Evolutionary conservation across 2,113 vertebrate species (phyloP), one percentile per base, ranked within the genome.

Genomic region (Sinosuthora webbiana): DNA sequence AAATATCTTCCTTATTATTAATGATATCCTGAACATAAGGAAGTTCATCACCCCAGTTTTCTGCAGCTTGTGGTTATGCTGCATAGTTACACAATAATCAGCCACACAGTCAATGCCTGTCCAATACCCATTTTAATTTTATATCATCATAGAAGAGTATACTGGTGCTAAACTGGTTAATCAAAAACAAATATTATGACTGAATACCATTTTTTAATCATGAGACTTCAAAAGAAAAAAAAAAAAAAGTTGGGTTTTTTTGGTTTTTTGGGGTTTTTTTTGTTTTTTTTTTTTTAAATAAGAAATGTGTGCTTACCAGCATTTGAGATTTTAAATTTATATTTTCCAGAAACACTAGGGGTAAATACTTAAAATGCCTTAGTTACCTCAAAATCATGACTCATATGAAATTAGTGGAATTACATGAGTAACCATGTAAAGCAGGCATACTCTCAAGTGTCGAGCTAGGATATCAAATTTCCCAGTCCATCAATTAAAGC

Each of bases 211-310:
- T 11, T 11, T 67, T 85, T 75, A 71, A 60, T 55, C 9, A 47
- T n/a, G 8, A 49, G 30, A 71, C 21, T 59, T 67, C 13, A n/a
- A 31, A 68, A 35, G 8, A 60, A 44, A 55, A 41, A 62, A 28
- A 62, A 28, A 28, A 4, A 6, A n/a, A 1, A 0, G 18, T 4
- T 9, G 4, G n/a, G n/a, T n/a, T n/a, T n/a, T n/a, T n/a, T n/a
- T n/a, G n/a, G n/a, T n/a, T n/a, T n/a, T n/a, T n/a, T n/a, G n/a
- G n/a, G n/a, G n/a, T n/a, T n/a, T n/a, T n/a, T n/a, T n/a, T n/a
- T n/a, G n/a, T n/a, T n/a, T n/a, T n/a, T n/a, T n/a, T 12, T 37
- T 25, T 37, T 4, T 7, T 18, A 59, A 83, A 70, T 42, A 70
- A 77, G 24, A 83, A 67, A 56, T 37, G 17, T 42, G 20, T 77